Conservation (phyloP, 1,140 invertebrate species). For the Caenorhabditis tropicalis region DNA sequence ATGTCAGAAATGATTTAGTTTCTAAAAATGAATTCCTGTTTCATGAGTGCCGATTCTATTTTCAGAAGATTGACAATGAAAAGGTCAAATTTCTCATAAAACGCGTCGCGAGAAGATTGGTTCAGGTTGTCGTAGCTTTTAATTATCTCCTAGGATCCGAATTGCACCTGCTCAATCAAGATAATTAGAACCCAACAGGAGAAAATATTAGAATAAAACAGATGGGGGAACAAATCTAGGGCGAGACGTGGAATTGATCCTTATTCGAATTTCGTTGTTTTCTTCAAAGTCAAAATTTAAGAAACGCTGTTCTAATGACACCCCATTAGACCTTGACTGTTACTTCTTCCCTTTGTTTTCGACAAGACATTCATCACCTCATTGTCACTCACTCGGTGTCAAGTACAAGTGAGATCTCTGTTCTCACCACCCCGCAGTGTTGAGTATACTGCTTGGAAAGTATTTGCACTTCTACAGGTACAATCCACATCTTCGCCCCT, state of each 20-base stretch:
- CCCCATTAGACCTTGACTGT: too few relatives aligned
- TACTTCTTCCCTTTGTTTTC: background rate
- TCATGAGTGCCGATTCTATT: background rate
- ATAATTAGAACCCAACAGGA: background rate
- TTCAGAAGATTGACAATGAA: background rate
- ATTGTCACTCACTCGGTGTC: background rate
- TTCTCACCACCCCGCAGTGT: constrained; percentile 8
- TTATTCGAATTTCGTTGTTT: too few relatives aligned
- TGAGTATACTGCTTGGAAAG: background rate
- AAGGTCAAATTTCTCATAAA: background rate
- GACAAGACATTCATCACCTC: background rate
- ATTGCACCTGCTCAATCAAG: background rate
- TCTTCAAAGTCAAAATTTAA: too few relatives aligned
- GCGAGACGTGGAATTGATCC: too few relatives aligned
- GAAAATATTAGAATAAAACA: background rate
- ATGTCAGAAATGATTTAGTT: background rate
- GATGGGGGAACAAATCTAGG: background rate
- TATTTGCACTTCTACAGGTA: background rate
- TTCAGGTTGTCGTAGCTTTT: background rate
- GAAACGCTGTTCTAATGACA: too few relatives aligned
- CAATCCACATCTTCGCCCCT: background rate
- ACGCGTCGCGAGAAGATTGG: background rate
- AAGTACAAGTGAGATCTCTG: background rate
- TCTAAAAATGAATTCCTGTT: background rate
- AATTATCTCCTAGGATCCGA: background rate